Conservation (phyloP, 2,888 invertebrate genomes). For the Diaprepes abbreviatus region DNA sequence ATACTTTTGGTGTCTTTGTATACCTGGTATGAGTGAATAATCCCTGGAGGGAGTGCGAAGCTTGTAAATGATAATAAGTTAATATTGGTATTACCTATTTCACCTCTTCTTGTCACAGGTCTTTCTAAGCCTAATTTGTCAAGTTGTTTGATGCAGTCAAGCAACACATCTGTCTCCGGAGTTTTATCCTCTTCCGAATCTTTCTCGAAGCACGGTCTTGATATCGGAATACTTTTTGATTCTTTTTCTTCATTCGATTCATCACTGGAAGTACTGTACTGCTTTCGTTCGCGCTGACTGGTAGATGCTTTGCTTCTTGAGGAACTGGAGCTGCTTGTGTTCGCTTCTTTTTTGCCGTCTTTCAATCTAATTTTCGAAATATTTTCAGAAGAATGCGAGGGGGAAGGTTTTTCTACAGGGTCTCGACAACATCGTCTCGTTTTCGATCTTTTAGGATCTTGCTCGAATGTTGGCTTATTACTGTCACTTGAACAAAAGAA, state of each 20-base stretch:
- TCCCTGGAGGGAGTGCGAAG: no score
- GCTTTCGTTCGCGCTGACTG: background rate
- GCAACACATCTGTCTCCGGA: no score
- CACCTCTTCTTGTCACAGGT: slow-evolving; percentile 28
- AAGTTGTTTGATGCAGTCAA: no score
- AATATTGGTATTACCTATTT: no score
- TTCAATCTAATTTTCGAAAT: background rate
- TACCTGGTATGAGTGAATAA: no score
- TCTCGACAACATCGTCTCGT: slow-evolving; percentile 2
- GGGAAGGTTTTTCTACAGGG: background rate
- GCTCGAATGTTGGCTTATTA: background rate
- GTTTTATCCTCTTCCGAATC: background rate
- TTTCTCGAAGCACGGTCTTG: background rate
- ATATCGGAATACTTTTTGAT: background rate
- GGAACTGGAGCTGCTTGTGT: background rate
- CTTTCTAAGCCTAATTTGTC: background rate
- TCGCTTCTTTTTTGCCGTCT: background rate
- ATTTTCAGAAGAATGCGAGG: background rate
- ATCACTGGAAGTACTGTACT: background rate
- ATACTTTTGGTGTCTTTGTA: no score
- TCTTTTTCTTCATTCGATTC: background rate
- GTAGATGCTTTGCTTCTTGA: background rate
- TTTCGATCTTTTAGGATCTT: slow-evolving; percentile 16
- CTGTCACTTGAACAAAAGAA: background rate
- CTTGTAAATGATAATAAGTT: no score